A percentile compares a stretch with the other conserved stretches of the same genome.
These are phyloP conservation scores for Lipophrys pholis DNA, from an alignment of 2,113 vertebrate genomes.

Conservation along the genomic window DNA sequence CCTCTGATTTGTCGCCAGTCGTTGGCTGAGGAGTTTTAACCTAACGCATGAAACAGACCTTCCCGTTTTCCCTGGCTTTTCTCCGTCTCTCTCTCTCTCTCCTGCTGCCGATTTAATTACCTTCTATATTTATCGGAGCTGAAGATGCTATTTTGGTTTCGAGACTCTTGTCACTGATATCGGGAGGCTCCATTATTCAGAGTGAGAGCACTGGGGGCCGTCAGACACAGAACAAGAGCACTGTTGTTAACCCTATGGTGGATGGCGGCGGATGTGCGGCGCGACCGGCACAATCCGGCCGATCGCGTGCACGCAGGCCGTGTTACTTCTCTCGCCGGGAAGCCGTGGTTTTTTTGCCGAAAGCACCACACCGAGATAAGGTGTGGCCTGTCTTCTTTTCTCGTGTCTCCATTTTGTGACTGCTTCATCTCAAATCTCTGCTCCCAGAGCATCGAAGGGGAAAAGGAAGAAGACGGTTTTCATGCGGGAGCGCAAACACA, in stretches of 20 bases:
- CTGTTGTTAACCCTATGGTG: slow-evolving; percentile 56
- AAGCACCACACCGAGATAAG: slow-evolving; percentile 17
- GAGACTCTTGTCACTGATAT: slow-evolving; percentile 81
- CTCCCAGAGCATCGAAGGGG: slow-evolving; percentile 4
- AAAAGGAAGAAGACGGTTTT: slow-evolving; percentile 14
- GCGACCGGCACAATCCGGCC: slow-evolving; percentile 12
- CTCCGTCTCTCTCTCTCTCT: slow-evolving; percentile 69
- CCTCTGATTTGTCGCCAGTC: slow-evolving; percentile 11
- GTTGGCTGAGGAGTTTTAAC: slow-evolving; percentile 52
- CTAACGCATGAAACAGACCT: slow-evolving; percentile 63
- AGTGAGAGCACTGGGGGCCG: slow-evolving; percentile 67
- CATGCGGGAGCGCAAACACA: slow-evolving; percentile 6
- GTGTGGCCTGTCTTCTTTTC: slow-evolving; percentile 48
- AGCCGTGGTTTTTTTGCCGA: background rate
- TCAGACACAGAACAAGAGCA: slow-evolving; percentile 60
- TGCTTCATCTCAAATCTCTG: slow-evolving; percentile 43
- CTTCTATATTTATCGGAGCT: slow-evolving; percentile 83
- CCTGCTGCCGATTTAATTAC: slow-evolving; percentile 81
- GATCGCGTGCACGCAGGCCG: background rate
- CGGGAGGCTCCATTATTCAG: slow-evolving; percentile 77
- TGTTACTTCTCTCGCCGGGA: background rate
- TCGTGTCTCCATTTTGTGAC: slow-evolving; percentile 46
- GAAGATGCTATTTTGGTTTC: slow-evolving; percentile 81
- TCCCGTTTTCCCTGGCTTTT: slow-evolving; percentile 39
- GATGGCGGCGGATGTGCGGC: slow-evolving; percentile 34